A percentile compares a stretch with the other conserved stretches of the same genome.
These are phyloP conservation scores for Drosophila gaucha DNA, from an alignment of 2,888 invertebrate species.

Conservation along the genomic window DNA sequence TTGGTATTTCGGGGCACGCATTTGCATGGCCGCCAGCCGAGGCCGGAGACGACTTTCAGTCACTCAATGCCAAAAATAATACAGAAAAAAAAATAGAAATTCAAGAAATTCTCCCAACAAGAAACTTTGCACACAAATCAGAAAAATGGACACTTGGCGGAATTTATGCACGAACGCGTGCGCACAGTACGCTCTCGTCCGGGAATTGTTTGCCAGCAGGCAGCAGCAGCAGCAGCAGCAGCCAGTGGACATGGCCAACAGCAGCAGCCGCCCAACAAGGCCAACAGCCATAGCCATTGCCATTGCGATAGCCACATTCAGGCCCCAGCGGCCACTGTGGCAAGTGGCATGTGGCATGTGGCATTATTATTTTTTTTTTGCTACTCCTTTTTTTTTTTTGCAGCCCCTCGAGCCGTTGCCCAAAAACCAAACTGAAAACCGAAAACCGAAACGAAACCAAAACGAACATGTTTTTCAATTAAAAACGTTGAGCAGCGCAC, in stretches of 20 bases:
- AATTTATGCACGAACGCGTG: conserved; percentile 80
- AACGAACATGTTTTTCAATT: conserved; percentile 78
- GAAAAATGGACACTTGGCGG: conserved; percentile 80
- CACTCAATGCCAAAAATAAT: conserved; percentile 38
- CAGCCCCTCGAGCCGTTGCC: neutral
- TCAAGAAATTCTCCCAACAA: conserved; percentile 37
- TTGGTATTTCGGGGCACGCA: conserved; percentile 40
- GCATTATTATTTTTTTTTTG: conserved; percentile 18
- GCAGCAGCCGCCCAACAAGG: conserved; percentile 9
- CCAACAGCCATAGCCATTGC: conserved; percentile 20
- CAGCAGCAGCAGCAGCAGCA: conserved; percentile 18
- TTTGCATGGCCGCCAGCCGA: conserved; percentile 62
- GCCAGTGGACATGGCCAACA: conserved; percentile 20
- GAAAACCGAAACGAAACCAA: conserved; percentile 55
- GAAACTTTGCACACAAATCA: conserved; percentile 77
- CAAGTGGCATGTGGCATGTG: conserved; percentile 26
- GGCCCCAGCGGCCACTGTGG: conserved; percentile 33
- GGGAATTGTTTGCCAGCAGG: conserved; percentile 68
- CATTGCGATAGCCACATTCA: conserved; percentile 33
- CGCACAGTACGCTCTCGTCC: conserved; percentile 63
- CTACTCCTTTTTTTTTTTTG: conserved; percentile 2
- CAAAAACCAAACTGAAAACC: conserved; percentile 38
- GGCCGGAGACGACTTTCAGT: conserved; percentile 46
- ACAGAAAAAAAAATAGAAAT: conserved; percentile 26
- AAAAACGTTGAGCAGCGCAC: conserved; percentile 65